A percentile compares a stretch with the other conserved stretches of the same genome.
Conservation (phyloP, 1,140 invertebrate genomes). For the Neotoxoptera formosana region DNA sequence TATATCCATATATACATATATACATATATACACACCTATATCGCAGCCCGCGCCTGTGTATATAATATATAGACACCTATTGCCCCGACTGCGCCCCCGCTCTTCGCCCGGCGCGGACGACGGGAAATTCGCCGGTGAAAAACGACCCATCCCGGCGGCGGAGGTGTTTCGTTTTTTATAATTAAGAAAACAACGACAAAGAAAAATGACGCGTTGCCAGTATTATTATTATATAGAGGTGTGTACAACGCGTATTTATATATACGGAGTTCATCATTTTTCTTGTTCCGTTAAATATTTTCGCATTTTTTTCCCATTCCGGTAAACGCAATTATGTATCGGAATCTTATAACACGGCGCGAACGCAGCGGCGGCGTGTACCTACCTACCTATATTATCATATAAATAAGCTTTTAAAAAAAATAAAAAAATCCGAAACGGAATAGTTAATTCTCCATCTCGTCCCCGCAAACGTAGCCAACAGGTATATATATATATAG, state of each 20-base stretch:
- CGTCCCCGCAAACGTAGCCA: neutral
- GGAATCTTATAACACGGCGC: neutral
- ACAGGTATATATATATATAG: neutral
- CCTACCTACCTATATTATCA: constrained; percentile 44
- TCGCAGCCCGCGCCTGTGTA: too few species aligned
- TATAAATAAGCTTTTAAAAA: constrained; percentile 37
- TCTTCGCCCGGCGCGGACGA: neutral
- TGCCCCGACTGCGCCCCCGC: neutral
- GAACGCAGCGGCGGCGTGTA: neutral
- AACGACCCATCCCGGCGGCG: neutral
- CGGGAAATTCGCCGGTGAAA: neutral
- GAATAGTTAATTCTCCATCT: neutral
- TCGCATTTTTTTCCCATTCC: neutral
- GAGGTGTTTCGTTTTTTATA: constrained; percentile 11
- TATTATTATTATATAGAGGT: neutral
- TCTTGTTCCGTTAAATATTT: neutral
- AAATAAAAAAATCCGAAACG: neutral
- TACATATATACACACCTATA: too few species aligned
- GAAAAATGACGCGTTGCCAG: neutral
- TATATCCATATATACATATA: too few species aligned
- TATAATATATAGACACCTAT: too few species aligned
- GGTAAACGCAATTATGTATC: neutral
- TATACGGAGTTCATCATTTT: constrained; percentile 7
- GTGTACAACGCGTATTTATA: neutral
- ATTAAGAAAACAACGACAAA: constrained; percentile 15